A percentile compares a stretch with the other conserved stretches of the same genome.
phyloP scores from a whole-genome alignment of 2,888 invertebrate species.

The Amphipoea oculea region DNA sequence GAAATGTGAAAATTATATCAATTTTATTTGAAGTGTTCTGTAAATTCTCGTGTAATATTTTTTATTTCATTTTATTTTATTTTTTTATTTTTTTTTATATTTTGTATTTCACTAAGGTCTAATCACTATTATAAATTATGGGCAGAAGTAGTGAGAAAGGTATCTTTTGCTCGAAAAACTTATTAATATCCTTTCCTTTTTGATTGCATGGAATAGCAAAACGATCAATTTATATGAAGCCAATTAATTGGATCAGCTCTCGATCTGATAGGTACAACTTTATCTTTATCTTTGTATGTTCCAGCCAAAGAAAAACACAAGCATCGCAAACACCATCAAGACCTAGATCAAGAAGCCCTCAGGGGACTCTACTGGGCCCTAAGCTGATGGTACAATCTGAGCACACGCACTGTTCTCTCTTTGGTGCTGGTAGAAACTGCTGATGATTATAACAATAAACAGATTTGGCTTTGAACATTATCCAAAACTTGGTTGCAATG shows the following conservation, averaged over 20 bases:
- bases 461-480: neutral
- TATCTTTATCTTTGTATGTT: neutral
- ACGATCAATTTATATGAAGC: neutral
- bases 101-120: conserved; percentile 22
- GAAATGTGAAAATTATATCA: conserved; percentile 65
- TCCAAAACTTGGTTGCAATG: neutral
- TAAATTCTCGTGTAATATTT: conserved; percentile 29
- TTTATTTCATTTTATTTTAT: no score
- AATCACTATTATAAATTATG: conserved; percentile 22
- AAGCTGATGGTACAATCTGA: neutral
- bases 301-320: neutral
- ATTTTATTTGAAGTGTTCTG: conserved; percentile 51
- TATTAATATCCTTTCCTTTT: neutral
- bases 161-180: neutral
- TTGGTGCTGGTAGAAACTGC: neutral
- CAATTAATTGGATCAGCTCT: neutral
- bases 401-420: no score
- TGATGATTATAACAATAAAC: neutral
- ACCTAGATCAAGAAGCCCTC: neutral
- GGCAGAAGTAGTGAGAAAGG: neutral
- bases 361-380: neutral
- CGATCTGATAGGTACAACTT: neutral
- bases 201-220: neutral
- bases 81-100: no score
- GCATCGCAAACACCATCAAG: neutral